Evolutionary conservation across 1,140 invertebrate genomes (phyloP), one percentile per base, ranked within the genome.

Genomic region (Habropoda laboriosa): DNA sequence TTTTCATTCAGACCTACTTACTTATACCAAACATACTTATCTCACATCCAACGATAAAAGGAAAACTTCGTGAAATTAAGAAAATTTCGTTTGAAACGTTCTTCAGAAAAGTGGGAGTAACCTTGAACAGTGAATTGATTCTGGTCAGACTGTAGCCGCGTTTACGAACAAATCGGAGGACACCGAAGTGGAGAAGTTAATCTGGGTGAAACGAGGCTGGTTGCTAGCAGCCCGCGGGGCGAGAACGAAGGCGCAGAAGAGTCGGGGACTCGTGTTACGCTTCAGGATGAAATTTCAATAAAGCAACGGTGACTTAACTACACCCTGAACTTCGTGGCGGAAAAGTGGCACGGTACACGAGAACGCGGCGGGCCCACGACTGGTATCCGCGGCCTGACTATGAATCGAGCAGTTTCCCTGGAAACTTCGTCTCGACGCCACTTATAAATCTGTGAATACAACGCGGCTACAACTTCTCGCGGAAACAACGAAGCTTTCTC

Each of bases 271-370:
- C 63, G 76, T 45, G 72, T 80, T 72, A 61, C 61, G 67, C 38
- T 63, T 24, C 57, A 18, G 32, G 68, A 86, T 85, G 79, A 85
- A 86, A 85, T 86, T 86, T 86, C 83, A 81, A 86, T 85, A 79
- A 74, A 75, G 68, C 79, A 51, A n/a, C 21, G 45, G 49, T 45
- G 49, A 68, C 53, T 78, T 74, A 85, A 85, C 73, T 85, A 78
- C 58, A 27, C 13, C 51, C n/a, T 55, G 61, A 84, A 84, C 73
- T 84, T 76, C 13, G 51, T n/a, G 51, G 27, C 61, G 76, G 55
- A 51, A 71, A 74, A 30, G n/a, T 57, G 42, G 18, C 24, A n/a
- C n/a, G n/a, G n/a, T n/a, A n/a, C n/a, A n/a, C n/a, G n/a, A n/a
- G n/a, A n/a, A n/a, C n/a, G n/a, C n/a, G n/a, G 55, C 24, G 35